Base-by-base conservation (phyloP, 2,888 invertebrate genomes). In the Scaptomyza polygonia region DNA sequence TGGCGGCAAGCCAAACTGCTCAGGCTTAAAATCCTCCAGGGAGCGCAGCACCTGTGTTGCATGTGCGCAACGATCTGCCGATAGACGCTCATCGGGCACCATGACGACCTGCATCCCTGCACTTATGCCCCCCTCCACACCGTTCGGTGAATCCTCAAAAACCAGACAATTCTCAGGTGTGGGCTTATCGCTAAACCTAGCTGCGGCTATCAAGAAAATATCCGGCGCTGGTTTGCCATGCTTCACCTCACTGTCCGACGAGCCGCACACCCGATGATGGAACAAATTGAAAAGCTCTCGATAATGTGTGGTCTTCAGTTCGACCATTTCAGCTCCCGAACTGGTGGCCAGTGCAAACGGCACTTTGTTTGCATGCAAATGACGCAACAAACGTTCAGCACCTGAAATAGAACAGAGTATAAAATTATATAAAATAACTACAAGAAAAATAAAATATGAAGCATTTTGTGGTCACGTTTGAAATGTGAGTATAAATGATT, bases 81-180 rank as follows among this genome's bases (percentile, higher is more conserved):
- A 92, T 27, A 94, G 90, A 14, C 92, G 90, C 7, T 90, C 74
- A 89, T 96, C 96, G 0, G 97, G 97, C 3, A 97, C 95, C 96
- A 97, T 96, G 0, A 97, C 94, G 1, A 94, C 94, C 91, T 96
- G 96, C 97, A 98, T 98, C 6, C 95, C 96, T 0, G 98, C 97
- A 18, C 93, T 93, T 18, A 93, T 87, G 0, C 95, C 97, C 0
- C 96, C 96, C 34, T 94, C 93, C 0, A 97, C 97, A 0, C 98
- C 98, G 91, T 97, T 97, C 0, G 96, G 96, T 0, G 98, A 96
- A 92, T 98, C 98, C 92, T 98, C 98, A 90, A 98, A 97, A 3
- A 97, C 97, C 67, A 98, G 91, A 87, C 96, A 96, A 9, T 89
- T 68, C 8, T 80, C 92, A 7, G 95, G 93, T 7, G 92, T 89